Evolutionary conservation across 2,888 invertebrate species (phyloP).

Genomic region (Dinocampus coccinellae): DNA sequence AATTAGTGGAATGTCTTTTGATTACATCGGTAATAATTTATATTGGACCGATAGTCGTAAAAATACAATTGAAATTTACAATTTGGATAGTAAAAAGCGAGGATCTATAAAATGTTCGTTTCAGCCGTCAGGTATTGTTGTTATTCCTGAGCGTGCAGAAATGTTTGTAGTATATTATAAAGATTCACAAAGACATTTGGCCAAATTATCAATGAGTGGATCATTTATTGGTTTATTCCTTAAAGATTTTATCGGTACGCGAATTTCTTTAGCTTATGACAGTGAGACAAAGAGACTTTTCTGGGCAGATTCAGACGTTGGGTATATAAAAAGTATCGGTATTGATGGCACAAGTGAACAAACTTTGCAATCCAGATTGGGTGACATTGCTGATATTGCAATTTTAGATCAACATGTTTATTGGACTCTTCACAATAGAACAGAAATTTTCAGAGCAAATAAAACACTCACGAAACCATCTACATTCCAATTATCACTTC

Average conservation of each 20-base stretch:
- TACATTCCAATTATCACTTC: constrained; percentile 75
- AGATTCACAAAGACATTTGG: constrained; percentile 72
- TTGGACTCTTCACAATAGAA: not conserved
- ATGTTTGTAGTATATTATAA: constrained; percentile 60
- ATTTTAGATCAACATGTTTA: constrained; percentile 62
- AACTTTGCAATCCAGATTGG: constrained; percentile 62
- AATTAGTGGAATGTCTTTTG: constrained; percentile 75
- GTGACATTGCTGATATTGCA: constrained; percentile 73
- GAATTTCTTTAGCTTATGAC: constrained; percentile 73
- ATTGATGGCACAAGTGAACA: constrained; percentile 72
- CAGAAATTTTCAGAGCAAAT: not conserved
- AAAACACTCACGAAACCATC: constrained; percentile 74
- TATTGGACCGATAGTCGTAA: constrained; percentile 80
- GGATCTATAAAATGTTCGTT: constrained; percentile 74
- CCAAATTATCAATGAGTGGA: constrained; percentile 80
- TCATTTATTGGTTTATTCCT: constrained; percentile 66
- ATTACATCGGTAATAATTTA: constrained; percentile 79
- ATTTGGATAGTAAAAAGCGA: constrained; percentile 73
- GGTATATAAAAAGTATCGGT: constrained; percentile 76
- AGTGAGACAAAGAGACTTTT: constrained; percentile 71
- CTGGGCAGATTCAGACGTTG: constrained; percentile 78
- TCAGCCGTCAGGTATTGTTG: constrained; percentile 78
- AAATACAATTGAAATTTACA: constrained; percentile 77
- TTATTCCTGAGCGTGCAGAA: constrained; percentile 73
- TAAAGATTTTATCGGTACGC: constrained; percentile 71